phyloP scores from a whole-genome alignment of 2,113 vertebrate genomes.

The Takifugu bimaculatus region DNA sequence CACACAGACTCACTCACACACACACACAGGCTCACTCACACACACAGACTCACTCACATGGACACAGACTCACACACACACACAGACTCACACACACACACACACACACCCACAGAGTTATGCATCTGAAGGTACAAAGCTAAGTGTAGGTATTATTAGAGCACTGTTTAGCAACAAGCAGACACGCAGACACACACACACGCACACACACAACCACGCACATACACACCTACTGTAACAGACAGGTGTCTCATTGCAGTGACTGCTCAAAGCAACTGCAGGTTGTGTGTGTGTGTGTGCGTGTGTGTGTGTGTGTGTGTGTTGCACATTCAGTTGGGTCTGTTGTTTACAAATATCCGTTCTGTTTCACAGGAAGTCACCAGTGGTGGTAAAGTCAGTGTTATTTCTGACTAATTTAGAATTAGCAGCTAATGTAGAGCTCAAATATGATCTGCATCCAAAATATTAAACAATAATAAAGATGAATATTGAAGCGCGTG shows the following conservation, averaged over 20 bases:
- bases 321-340: neutral
- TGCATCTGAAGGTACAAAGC: conserved; percentile 21
- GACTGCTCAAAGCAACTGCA: conserved; percentile 28
- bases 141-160: conserved; percentile 42
- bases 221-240: conserved; percentile 17
- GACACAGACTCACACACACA: conserved; percentile 12
- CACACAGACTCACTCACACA: conserved; percentile 16
- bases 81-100: conserved; percentile 15
- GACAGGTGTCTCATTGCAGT: conserved; percentile 34
- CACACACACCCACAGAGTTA: conserved; percentile 10
- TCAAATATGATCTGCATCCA: too few species aligned
- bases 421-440: too few species aligned
- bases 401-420: too few species aligned
- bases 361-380: too few species aligned
- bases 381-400: too few species aligned
- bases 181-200: conserved; percentile 8
- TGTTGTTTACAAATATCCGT: neutral
- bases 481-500: too few species aligned
- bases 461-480: too few species aligned
- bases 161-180: conserved; percentile 16
- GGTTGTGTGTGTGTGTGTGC: neutral
- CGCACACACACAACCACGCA: conserved; percentile 18
- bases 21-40: conserved; percentile 14
- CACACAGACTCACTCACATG: conserved; percentile 12
- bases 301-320: conserved; percentile 7